phyloP scores from a whole-genome alignment of 2,113 vertebrate genomes.

The Butastur rufipennis region DNA sequence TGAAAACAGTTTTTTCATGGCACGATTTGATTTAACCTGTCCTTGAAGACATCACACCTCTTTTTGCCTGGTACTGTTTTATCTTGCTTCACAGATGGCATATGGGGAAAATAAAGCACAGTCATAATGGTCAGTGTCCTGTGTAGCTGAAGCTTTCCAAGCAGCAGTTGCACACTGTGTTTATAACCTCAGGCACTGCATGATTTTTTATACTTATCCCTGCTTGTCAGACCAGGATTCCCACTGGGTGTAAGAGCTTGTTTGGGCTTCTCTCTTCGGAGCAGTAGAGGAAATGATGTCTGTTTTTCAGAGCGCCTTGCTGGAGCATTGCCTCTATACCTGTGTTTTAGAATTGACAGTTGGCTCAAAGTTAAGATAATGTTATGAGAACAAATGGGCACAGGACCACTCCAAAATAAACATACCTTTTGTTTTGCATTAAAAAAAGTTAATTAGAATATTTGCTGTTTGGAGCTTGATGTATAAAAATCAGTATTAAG shows the following conservation, averaged over 20 bases:
- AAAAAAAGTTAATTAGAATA: not conserved
- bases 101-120: not conserved
- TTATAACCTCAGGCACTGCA: not conserved
- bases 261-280: not conserved
- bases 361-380: not conserved
- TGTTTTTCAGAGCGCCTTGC: not conserved
- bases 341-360: not conserved
- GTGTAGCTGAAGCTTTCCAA: not conserved
- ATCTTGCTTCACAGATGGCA: conserved; percentile 39
- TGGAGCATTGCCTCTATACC: not conserved
- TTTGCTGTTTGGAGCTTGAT: not conserved
- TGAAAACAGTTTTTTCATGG: not conserved
- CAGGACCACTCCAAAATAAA: not conserved
- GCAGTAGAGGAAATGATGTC: not conserved
- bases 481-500: not conserved
- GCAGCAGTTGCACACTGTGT: not conserved
- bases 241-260: not conserved
- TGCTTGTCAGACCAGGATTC: conserved; percentile 6
- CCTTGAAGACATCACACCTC: conserved; percentile 36
- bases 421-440: not conserved
- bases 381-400: not conserved
- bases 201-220: conserved; percentile 21
- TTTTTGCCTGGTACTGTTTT: not conserved
- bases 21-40: not conserved
- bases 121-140: not conserved